Evolutionary conservation across 2,113 vertebrate species (phyloP).

Genomic region (Atractosteus spatula): DNA sequence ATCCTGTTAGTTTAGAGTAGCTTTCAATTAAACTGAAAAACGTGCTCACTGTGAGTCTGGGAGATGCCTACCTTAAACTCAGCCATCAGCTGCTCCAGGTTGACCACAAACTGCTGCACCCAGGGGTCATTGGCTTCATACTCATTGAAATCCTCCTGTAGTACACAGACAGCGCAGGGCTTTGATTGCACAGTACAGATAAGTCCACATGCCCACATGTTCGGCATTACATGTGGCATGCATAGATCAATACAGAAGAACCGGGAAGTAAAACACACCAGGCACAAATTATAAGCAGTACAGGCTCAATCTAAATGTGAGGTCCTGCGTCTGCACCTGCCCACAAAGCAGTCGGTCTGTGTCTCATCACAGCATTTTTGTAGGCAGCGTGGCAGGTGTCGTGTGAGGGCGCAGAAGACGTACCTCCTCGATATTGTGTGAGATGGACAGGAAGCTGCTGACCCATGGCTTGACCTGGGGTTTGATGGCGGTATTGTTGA

Average conservation of each 20-base stretch:
- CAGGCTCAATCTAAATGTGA: no score
- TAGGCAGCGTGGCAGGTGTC: background rate
- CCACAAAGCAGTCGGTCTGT: no score
- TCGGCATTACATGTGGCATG: no score
- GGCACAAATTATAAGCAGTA: no score
- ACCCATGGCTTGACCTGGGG: conserved; percentile 98
- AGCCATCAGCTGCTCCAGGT: conserved; percentile 91
- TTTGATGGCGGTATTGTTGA: conserved; percentile 89
- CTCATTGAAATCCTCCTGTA: conserved; percentile 94
- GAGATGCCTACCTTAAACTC: conserved; percentile 87
- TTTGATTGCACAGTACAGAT: no score
- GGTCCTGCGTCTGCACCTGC: no score
- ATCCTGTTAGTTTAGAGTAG: no score
- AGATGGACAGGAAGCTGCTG: conserved; percentile 89
- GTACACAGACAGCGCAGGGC: background rate
- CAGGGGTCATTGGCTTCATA: conserved; percentile 97
- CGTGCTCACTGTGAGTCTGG: background rate
- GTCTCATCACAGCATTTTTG: background rate
- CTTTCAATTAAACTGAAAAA: no score
- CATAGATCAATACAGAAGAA: no score
- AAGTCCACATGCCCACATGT: no score
- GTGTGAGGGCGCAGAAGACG: conserved; percentile 10
- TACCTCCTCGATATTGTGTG: conserved; percentile 98
- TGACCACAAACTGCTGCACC: conserved; percentile 96
- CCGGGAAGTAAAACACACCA: no score